A percentile compares a stretch with the other conserved stretches of the same genome.
Conservation (phyloP, 53 echinoderm and acorn worm genomes). For the Paracentrotus lividus region DNA sequence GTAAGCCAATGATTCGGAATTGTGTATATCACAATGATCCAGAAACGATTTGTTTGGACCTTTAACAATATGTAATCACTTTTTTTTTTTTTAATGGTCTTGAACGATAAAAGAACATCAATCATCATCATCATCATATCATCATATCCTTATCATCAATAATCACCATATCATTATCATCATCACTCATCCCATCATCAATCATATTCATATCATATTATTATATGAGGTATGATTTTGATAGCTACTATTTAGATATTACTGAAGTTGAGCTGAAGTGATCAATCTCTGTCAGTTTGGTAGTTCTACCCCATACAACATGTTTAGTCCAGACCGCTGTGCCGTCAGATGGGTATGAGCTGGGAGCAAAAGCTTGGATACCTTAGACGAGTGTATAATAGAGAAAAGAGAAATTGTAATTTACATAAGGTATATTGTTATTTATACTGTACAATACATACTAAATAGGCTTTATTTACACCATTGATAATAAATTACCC, state of each 20-base stretch:
- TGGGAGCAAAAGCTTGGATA: slow-evolving; percentile 82
- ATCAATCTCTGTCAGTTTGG: slow-evolving; percentile 79
- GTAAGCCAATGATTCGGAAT: too few relatives aligned
- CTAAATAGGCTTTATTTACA: too few relatives aligned
- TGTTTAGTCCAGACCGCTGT: slow-evolving; percentile 84
- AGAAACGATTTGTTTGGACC: too few relatives aligned
- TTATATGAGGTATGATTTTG: slow-evolving; percentile 14
- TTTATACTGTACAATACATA: not conserved
- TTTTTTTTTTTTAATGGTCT: too few relatives aligned
- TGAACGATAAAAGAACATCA: too few relatives aligned
- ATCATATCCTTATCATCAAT: slow-evolving; percentile 1
- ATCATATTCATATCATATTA: slow-evolving; percentile 1
- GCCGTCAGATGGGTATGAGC: slow-evolving; percentile 90
- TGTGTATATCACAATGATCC: too few relatives aligned
- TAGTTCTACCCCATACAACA: slow-evolving; percentile 78
- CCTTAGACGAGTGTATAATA: slow-evolving; percentile 72
- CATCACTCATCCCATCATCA: slow-evolving; percentile 9
- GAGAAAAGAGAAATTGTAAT: not conserved
- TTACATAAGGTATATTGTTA: not conserved
- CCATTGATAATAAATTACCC: too few relatives aligned
- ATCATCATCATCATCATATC: too few relatives aligned
- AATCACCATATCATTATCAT: not conserved
- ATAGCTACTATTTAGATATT: not conserved
- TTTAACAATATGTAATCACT: too few relatives aligned
- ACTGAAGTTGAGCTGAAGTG: slow-evolving; percentile 90